A percentile compares a stretch with the other conserved stretches of the same genome.
Evolutionary conservation across 2,797 vertebrate species (phyloP).

Genomic region (Mormyrus hasselquistii): DNA sequence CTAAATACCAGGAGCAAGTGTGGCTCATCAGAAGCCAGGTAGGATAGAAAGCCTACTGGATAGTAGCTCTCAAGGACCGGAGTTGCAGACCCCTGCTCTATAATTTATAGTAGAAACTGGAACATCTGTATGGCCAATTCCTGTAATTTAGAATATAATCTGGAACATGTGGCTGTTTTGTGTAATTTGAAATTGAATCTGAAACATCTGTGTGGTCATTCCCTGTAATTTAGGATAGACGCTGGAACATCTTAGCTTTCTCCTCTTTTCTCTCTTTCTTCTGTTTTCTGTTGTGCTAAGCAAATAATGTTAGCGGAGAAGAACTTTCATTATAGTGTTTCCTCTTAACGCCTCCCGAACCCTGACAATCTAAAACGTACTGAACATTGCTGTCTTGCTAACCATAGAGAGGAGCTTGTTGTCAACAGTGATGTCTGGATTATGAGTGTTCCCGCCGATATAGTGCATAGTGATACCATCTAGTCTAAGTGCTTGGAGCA

Average conservation of each 20-base stretch:
- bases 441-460: neutral
- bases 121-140: neutral
- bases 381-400: neutral
- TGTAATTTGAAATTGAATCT: neutral
- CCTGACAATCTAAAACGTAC: neutral
- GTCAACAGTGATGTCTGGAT: neutral
- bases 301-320: neutral
- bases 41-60: too few relatives aligned
- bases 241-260: neutral
- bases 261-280: neutral
- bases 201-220: neutral
- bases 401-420: neutral
- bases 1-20: too few relatives aligned
- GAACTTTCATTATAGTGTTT: neutral
- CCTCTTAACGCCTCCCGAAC: neutral
- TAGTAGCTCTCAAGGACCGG: too few relatives aligned
- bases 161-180: neutral
- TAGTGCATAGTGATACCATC: neutral
- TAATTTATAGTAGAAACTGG: neutral
- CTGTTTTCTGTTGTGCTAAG: neutral
- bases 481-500: neutral
- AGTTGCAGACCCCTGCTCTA: neutral
- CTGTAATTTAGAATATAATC: neutral
- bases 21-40: too few relatives aligned
- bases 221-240: neutral